A percentile compares a stretch with the other conserved stretches of the same genome.
Conservation (phyloP, 2,113 vertebrate species). For the Gnathonemus echidnorhynchus region DNA sequence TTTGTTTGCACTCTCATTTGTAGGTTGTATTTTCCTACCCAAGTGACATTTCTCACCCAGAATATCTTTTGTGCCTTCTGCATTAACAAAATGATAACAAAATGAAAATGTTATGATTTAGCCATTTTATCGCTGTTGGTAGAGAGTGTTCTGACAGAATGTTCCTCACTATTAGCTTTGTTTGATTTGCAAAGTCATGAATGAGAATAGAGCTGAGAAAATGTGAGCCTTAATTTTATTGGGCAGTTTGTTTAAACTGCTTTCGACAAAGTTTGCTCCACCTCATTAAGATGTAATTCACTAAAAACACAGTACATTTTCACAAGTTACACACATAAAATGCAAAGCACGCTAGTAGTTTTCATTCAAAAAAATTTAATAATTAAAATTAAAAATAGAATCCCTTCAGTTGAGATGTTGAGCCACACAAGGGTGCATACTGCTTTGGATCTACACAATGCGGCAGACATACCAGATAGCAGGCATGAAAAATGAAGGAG, state of each 20-base stretch:
- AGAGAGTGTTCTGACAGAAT: neutral
- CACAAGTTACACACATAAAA: neutral
- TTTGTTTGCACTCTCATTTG: neutral
- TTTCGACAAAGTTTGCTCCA: neutral
- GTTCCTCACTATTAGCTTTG: neutral
- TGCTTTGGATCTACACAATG: neutral
- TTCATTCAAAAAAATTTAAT: neutral
- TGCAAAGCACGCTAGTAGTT: neutral
- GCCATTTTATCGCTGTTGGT: neutral
- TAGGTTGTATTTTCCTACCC: neutral
- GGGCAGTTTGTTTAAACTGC: neutral
- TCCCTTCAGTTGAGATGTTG: neutral
- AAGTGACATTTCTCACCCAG: neutral
- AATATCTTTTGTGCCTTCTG: neutral
- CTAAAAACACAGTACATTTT: neutral
- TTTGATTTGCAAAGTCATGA: neutral
- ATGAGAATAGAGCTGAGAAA: neutral
- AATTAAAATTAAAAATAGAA: neutral
- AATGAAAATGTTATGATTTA: slow-evolving; percentile 4
- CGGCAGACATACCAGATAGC: neutral
- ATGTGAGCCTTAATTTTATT: neutral
- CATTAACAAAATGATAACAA: neutral
- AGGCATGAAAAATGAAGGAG: neutral
- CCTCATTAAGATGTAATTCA: neutral
- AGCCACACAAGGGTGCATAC: neutral